phyloP scores from a whole-genome alignment of 2,888 invertebrate species.

The Platerodrilus igneus region DNA sequence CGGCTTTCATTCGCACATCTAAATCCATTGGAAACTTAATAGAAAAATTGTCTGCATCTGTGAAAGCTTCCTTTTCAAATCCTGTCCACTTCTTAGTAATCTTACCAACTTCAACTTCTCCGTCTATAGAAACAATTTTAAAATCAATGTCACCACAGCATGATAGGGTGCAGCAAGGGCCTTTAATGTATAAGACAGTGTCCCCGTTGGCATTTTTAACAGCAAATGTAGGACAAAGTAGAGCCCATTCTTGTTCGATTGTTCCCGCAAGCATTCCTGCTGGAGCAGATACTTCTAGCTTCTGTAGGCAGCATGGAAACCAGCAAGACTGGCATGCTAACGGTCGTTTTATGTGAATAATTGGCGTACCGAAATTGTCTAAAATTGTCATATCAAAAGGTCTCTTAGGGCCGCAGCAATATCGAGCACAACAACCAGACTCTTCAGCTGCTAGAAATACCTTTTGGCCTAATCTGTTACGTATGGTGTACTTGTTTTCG shows the following conservation, averaged over 20 bases:
- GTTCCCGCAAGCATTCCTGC: slow-evolving; percentile 66
- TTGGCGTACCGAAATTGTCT: slow-evolving; percentile 77
- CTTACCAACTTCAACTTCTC: slow-evolving; percentile 66
- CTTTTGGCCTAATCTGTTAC: slow-evolving; percentile 73
- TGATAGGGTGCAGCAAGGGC: slow-evolving; percentile 73
- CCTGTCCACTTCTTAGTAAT: slow-evolving; percentile 84
- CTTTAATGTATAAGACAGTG: slow-evolving; percentile 71
- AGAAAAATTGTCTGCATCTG: slow-evolving; percentile 9
- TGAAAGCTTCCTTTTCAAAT: slow-evolving; percentile 36
- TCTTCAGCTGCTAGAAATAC: slow-evolving; percentile 79
- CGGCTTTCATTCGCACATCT: slow-evolving; percentile 72
- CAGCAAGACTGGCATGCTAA: slow-evolving; percentile 77
- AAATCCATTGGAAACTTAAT: slow-evolving; percentile 55
- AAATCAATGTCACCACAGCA: slow-evolving; percentile 80
- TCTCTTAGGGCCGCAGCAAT: slow-evolving; percentile 75
- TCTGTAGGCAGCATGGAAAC: slow-evolving; percentile 81
- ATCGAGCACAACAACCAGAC: slow-evolving; percentile 77
- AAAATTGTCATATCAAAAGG: slow-evolving; percentile 84
- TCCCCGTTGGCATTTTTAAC: slow-evolving; percentile 72
- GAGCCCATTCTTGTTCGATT: slow-evolving; percentile 72
- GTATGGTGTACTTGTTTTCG: slow-evolving; percentile 81
- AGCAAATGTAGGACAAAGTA: slow-evolving; percentile 66
- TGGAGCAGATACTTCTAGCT: slow-evolving; percentile 71
- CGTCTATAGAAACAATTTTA: slow-evolving; percentile 67
- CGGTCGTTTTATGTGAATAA: slow-evolving; percentile 79